Evolutionary conservation across 2,113 vertebrate genomes (phyloP).

Genomic region (Prinia subflava): DNA sequence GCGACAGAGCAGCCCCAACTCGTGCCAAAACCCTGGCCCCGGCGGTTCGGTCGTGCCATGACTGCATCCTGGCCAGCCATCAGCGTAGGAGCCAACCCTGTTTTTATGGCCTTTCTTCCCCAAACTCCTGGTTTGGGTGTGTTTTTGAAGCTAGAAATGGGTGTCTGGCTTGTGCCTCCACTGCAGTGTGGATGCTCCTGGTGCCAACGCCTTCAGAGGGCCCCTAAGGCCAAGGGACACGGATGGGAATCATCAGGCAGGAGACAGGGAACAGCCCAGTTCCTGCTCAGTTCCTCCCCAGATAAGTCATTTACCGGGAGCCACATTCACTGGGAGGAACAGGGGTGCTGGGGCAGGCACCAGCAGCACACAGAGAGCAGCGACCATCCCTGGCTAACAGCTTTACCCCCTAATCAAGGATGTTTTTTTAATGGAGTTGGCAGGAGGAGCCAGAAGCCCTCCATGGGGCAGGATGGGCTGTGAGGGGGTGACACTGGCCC

Average conservation of each 20-base stretch:
- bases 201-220: rapidly evolving
- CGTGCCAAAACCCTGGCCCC: neutral
- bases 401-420: neutral
- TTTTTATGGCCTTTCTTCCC: neutral
- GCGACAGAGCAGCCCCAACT: rapidly evolving
- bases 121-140: neutral
- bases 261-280: neutral
- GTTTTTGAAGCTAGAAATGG: neutral
- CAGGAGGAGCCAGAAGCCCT: neutral
- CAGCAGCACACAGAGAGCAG: rapidly evolving
- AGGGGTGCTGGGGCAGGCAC: neutral
- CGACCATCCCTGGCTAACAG: rapidly evolving
- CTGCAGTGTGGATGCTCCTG: rapidly evolving
- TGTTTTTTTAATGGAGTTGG: neutral
- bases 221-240: rapidly evolving
- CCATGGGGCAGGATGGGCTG: rapidly evolving
- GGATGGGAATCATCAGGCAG: rapidly evolving
- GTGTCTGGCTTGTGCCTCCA: rapidly evolving
- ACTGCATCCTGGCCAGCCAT: neutral
- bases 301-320: neutral
- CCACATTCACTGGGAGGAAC: neutral
- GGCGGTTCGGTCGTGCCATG: rapidly evolving
- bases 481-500: rapidly evolving
- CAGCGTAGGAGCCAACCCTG: rapidly evolving
- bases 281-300: neutral